These are phyloP conservation scores for Troglohyphantes excavatus DNA, from an alignment of 2,888 invertebrate genomes.

Conservation along the genomic window DNA sequence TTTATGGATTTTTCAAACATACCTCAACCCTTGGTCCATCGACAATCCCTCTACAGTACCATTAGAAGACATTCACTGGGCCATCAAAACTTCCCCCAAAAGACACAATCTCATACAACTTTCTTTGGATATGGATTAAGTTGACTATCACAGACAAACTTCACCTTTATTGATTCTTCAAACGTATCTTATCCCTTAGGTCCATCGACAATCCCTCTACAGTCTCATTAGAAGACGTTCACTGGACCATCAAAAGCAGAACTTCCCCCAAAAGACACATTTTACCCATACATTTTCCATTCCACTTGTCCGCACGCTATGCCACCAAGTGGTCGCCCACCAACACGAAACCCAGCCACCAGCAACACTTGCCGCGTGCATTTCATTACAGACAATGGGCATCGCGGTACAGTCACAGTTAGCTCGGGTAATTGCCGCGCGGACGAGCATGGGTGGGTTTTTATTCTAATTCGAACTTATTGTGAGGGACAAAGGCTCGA, in stretches of 20 bases:
- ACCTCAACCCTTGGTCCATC: too few species aligned
- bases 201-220: too few species aligned
- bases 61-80: not conserved
- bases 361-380: slow-evolving; percentile 35
- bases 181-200: too few species aligned
- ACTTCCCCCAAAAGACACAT: not conserved
- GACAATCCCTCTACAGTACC: not conserved
- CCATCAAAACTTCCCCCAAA: not conserved
- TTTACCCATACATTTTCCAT: not conserved
- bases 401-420: slow-evolving; percentile 69
- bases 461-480: slow-evolving; percentile 70
- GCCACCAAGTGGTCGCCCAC: not conserved
- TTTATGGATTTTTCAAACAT: not conserved
- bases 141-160: too few species aligned
- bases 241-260: not conserved
- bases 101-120: not conserved
- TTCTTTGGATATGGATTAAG: too few species aligned
- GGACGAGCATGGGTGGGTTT: slow-evolving; percentile 64
- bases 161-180: not conserved
- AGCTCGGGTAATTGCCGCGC: slow-evolving; percentile 59
- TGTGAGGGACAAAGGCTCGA: slow-evolving; percentile 60
- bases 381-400: slow-evolving; percentile 58
- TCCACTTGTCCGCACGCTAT: not conserved
- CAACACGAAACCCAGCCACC: not conserved
- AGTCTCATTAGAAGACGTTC: not conserved